A percentile compares a stretch with the other conserved stretches of the same genome.
phyloP scores from a whole-genome alignment of 1,140 invertebrate species.

The Drosophila asahinai region DNA sequence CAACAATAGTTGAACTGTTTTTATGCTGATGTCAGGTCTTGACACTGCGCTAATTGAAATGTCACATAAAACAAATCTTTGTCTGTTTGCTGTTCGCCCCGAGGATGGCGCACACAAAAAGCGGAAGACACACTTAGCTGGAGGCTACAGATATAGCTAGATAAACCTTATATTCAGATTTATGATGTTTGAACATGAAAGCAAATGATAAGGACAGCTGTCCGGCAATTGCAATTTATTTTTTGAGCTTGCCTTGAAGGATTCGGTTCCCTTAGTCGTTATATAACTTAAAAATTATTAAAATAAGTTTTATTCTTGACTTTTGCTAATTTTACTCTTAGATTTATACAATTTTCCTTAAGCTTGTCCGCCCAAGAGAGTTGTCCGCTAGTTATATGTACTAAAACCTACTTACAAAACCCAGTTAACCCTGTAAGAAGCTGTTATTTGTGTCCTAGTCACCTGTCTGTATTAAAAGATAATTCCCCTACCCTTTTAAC shows the following conservation, averaged over 20 bases:
- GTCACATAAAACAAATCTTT: constrained; percentile 45
- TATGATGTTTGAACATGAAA: background rate
- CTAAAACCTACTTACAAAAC: background rate
- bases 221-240: no score
- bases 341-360: background rate
- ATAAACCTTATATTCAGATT: background rate
- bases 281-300: no score
- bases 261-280: background rate
- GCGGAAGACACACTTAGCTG: constrained; percentile 12
- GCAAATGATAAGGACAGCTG: background rate
- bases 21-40: constrained; percentile 56
- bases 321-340: no score
- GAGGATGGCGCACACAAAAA: constrained; percentile 5
- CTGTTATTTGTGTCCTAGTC: no score
- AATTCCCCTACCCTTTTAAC: no score
- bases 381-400: background rate
- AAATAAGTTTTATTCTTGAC: no score
- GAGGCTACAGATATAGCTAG: constrained; percentile 6
- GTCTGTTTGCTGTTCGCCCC: constrained; percentile 3
- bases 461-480: no score
- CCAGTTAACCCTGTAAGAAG: background rate
- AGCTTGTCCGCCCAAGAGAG: background rate
- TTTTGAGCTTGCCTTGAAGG: background rate
- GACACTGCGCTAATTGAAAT: constrained; percentile 69
- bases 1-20: constrained; percentile 52